phyloP scores from a whole-genome alignment of 2,113 vertebrate genomes.

The Phrynosoma platyrhinos region DNA sequence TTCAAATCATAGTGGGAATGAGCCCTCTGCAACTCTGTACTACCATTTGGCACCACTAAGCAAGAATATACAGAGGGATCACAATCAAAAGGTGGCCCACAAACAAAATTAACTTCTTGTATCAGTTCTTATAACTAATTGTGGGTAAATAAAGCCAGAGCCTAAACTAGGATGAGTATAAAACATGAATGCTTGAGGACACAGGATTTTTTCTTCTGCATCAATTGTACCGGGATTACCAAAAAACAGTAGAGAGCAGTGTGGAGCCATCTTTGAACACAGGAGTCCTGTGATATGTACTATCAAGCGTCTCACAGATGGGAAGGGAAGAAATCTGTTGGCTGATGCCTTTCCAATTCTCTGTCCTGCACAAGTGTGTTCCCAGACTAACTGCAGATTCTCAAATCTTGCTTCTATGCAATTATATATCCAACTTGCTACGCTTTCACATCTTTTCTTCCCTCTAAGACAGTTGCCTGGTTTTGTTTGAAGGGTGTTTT shows the following conservation, averaged over 20 bases:
- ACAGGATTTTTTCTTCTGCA: not conserved
- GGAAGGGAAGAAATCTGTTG: constrained; percentile 36
- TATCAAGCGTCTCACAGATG: constrained; percentile 27
- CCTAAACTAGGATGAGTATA: not conserved
- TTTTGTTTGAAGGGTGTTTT: fast-evolving
- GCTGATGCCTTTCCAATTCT: constrained; percentile 51
- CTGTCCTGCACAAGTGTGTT: constrained; percentile 33
- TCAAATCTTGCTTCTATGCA: constrained; percentile 13
- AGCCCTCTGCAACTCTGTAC: too few relatives aligned
- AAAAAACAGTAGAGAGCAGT: constrained; percentile 79
- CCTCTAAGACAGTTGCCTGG: not conserved
- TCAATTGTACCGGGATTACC: not conserved
- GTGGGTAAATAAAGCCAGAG: not conserved
- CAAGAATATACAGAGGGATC: constrained; percentile 13
- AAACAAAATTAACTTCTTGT: not conserved
- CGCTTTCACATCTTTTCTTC: not conserved
- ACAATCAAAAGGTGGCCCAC: too few relatives aligned
- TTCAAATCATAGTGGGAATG: too few relatives aligned
- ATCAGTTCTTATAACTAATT: not conserved
- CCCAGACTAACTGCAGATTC: constrained; percentile 12
- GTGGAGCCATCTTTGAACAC: constrained; percentile 73
- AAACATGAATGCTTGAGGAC: not conserved
- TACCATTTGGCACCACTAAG: not conserved
- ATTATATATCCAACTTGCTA: not conserved
- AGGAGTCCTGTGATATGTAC: constrained; percentile 16